These are phyloP conservation scores for Diadumene lineata DNA, from an alignment of 92 coral and sea anemone genomes.

Conservation along the genomic window DNA sequence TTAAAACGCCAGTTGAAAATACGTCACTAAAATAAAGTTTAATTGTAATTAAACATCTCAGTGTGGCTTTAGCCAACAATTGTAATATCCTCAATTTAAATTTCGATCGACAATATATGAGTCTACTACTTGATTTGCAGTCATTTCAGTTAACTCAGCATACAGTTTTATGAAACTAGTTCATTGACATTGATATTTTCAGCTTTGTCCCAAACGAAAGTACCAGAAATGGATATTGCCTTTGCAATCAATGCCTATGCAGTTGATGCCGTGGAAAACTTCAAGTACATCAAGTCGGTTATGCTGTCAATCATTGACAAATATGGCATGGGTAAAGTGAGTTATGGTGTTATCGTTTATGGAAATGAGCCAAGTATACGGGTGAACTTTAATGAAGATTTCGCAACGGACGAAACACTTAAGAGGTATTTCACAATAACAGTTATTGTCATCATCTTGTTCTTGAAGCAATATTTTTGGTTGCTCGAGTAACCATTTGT, in stretches of 20 bases:
- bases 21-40: too few species aligned
- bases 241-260: slow-evolving; percentile 74
- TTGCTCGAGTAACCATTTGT: too few species aligned
- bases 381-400: slow-evolving; percentile 41
- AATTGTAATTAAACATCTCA: too few species aligned
- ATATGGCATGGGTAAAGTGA: slow-evolving; percentile 59
- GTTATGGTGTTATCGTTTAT: slow-evolving; percentile 59
- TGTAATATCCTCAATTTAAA: too few species aligned
- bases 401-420: slow-evolving; percentile 25
- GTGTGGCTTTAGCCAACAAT: too few species aligned
- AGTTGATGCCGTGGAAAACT: slow-evolving; percentile 37
- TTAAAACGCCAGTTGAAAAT: too few species aligned
- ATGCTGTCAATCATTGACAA: slow-evolving; percentile 60
- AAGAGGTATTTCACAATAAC: slow-evolving; percentile 8
- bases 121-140: too few species aligned
- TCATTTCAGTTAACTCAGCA: too few species aligned
- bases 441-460: background rate
- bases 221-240: slow-evolving; percentile 66
- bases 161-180: background rate
- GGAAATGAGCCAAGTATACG: slow-evolving; percentile 53
- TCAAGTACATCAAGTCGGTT: slow-evolving; percentile 45
- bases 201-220: slow-evolving; percentile 14
- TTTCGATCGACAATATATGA: too few species aligned
- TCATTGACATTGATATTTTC: background rate
- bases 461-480: too few species aligned